phyloP scores from a whole-genome alignment of 1,140 invertebrate species.

The Caligus rogercresseyi region DNA sequence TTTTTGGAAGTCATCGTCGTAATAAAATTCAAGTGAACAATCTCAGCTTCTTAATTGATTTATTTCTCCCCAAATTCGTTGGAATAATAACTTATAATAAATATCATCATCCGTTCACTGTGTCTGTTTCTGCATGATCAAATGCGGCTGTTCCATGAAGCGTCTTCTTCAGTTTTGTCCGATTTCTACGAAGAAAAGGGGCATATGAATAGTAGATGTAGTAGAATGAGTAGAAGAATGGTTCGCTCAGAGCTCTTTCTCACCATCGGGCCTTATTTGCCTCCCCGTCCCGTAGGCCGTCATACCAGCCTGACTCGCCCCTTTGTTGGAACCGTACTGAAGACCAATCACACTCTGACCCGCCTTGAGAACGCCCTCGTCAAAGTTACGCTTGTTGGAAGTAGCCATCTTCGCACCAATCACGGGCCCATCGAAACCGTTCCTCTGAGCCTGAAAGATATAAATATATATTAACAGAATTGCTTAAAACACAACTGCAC shows the following conservation, averaged over 20 bases:
- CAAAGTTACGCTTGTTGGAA: conserved; percentile 34
- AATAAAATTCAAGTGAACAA: too few relatives aligned
- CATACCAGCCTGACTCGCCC: conserved; percentile 38
- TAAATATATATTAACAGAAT: too few relatives aligned
- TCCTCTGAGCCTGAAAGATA: conserved; percentile 34
- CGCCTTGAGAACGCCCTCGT: conserved; percentile 32
- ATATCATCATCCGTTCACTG: neutral
- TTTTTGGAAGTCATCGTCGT: too few relatives aligned
- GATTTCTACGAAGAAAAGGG: neutral
- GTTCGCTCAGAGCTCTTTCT: too few relatives aligned
- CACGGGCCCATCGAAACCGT: conserved; percentile 31
- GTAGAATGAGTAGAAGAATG: too few relatives aligned
- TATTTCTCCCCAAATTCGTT: neutral
- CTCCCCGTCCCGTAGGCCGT: conserved; percentile 36
- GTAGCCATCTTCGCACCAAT: conserved; percentile 39
- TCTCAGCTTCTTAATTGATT: neutral
- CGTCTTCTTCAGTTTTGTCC: neutral
- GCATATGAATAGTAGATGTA: too few relatives aligned
- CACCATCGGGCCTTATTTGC: conserved; percentile 35
- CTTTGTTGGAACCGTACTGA: conserved; percentile 37
- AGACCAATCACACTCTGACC: conserved; percentile 36
- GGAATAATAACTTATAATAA: neutral
- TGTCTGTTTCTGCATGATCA: too few relatives aligned
- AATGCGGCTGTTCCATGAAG: neutral
- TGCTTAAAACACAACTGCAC: too few relatives aligned